Evolutionary conservation across 2,797 vertebrate species (phyloP), one percentile per base, ranked within the genome.

Genomic region (Gephyroberyx darwinii): DNA sequence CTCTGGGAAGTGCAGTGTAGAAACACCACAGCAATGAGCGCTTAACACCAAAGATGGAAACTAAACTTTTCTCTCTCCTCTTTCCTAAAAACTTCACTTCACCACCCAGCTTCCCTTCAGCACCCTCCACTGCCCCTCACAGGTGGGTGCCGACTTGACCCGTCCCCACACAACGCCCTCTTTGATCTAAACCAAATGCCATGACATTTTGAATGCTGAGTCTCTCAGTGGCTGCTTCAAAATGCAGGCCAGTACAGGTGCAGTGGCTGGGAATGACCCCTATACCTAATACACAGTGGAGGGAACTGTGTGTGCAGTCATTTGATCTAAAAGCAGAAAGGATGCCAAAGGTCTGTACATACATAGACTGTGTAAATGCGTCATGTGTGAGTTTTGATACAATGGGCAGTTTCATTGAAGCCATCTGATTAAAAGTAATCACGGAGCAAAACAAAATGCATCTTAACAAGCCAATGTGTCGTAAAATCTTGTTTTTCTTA

Each of bases 111-210:
- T 45, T 71, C 39, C 26, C 61, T 53, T 54, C 56, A 17, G 7
- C 35, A n/a, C 50, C 57, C 30, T 53, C 71, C 26, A 26, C 26
- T 26, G 26, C 26, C 26, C 26, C 26, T 26, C 26, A 26, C 26
- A 26, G 26, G 26, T 26, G 26, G 26, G 26, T 26, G 26, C 26
- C 26, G 26, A 26, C 26, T 37, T 48, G 72, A 65, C 59, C 52
- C 17, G 4, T 79, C 70, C 39, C 33, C 62, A 35, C 43, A 20
- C 53, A 74, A 37, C 66, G 14, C 26, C 20, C 26, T 56, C 64
- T 79, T 72, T 82, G 70, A 86, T 81, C 73, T 67, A 41, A 22
- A 31, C 14, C 71, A 85, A 87, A 84, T 80, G 81, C 54, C 76
- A 66, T 39, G 76, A 72, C 86, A 88, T 86, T 89, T 76, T 53